Evolutionary conservation across 92 coral and sea anemone genomes (phyloP).

Genomic region (Metridium senile): DNA sequence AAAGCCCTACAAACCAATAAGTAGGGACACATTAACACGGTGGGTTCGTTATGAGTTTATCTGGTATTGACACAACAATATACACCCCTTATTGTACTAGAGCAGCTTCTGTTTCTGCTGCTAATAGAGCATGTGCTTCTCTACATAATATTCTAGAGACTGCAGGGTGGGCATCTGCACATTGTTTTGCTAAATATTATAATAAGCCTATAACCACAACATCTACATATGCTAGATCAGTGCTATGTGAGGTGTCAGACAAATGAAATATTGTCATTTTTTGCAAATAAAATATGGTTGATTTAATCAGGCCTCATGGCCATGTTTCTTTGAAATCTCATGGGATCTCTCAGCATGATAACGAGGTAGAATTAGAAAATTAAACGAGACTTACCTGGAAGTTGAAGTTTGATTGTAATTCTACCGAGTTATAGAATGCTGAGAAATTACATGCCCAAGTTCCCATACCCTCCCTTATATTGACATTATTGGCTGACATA

Average conservation of each 20-base stretch:
- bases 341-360: constrained; percentile 24
- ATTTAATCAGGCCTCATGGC: constrained; percentile 18
- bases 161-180: constrained; percentile 42
- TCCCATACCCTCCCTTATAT: constrained; percentile 36
- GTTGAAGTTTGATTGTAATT: neutral
- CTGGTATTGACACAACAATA: constrained; percentile 27
- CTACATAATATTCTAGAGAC: constrained; percentile 25
- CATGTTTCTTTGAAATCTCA: constrained; percentile 25
- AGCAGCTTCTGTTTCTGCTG: constrained; percentile 31
- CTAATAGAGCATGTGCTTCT: constrained; percentile 10
- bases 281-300: too few species aligned
- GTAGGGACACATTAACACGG: constrained; percentile 45
- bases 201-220: constrained; percentile 9
- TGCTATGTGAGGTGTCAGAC: constrained; percentile 17
- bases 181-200: constrained; percentile 30
- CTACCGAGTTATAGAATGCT: constrained; percentile 34
- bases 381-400: neutral
- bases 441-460: constrained; percentile 29
- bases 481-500: too few species aligned
- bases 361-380: neutral
- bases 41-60: constrained; percentile 32
- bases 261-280: too few species aligned
- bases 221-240: constrained; percentile 14
- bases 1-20: constrained; percentile 22
- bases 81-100: constrained; percentile 16